Percentiles rank a stretch among this genome's conserved stretches.
Conservation (phyloP, 2,113 vertebrate species). For the Ailuropoda melanoleuca region DNA sequence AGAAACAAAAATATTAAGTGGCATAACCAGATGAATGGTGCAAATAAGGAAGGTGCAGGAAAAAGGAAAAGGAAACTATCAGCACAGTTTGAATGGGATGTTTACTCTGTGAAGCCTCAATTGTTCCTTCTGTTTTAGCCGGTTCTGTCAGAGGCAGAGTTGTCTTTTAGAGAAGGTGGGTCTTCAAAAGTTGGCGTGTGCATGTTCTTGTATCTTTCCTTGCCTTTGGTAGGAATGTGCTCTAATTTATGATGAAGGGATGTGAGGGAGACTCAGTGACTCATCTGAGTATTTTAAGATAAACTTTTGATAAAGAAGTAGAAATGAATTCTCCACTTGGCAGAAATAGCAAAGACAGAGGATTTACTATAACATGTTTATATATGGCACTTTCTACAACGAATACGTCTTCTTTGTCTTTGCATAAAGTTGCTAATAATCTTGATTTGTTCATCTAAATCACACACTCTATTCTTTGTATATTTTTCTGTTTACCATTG, state of each 20-base stretch:
- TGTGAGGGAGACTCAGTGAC: neutral
- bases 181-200: neutral
- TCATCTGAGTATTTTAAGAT: neutral
- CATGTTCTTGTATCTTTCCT: neutral
- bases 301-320: conserved; percentile 25
- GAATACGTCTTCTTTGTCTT: neutral
- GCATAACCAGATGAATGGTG: neutral
- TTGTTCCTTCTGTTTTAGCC: neutral
- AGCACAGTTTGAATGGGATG: rapidly evolving
- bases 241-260: neutral
- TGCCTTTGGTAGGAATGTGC: neutral
- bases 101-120: neutral
- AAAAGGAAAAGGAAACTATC: neutral
- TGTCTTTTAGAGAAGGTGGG: neutral
- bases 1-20: conserved; percentile 21
- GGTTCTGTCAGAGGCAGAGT: neutral
- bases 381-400: neutral
- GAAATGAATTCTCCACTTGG: neutral
- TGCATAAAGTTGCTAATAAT: conserved; percentile 28
- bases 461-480: neutral
- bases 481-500: conserved; percentile 36
- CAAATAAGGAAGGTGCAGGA: neutral
- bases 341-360: neutral
- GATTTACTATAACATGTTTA: conserved; percentile 3
- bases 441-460: conserved; percentile 29